phyloP scores from a whole-genome alignment of 2,113 vertebrate species.

The Meles meles region DNA sequence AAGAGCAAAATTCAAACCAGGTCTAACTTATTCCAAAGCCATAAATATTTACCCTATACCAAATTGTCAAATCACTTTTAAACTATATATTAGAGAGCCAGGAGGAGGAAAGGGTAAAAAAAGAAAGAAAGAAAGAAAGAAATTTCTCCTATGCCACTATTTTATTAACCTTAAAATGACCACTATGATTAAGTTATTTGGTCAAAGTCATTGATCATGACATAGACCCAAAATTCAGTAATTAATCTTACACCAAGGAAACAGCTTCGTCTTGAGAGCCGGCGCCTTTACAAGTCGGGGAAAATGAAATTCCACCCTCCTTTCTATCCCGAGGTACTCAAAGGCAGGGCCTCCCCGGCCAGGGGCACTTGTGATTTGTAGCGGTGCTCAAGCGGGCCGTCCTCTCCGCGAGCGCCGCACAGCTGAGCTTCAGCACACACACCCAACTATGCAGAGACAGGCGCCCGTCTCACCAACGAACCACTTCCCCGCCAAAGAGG shows the following conservation, averaged over 20 bases:
- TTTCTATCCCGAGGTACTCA: background rate
- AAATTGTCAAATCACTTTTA: background rate
- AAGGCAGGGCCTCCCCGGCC: background rate
- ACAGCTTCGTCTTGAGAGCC: background rate
- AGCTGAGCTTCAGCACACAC: background rate
- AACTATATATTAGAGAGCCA: background rate
- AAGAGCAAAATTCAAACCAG: background rate
- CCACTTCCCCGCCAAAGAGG: background rate
- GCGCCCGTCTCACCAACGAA: background rate
- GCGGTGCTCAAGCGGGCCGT: background rate
- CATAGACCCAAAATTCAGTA: background rate
- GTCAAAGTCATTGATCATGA: background rate
- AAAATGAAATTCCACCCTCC: background rate
- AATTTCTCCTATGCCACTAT: background rate
- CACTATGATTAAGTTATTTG: background rate
- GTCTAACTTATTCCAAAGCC: background rate
- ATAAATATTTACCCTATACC: background rate
- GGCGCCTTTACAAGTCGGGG: background rate
- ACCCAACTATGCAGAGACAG: rapidly evolving
- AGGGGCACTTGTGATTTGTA: background rate
- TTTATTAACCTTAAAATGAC: background rate
- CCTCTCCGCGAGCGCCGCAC: background rate
- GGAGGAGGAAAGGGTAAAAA: background rate
- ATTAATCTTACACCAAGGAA: background rate
- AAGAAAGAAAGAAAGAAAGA: background rate